Evolutionary conservation across 2,888 invertebrate genomes (phyloP), one percentile per base, ranked within the genome.

Genomic region (Caenorhabditis sinica): DNA sequence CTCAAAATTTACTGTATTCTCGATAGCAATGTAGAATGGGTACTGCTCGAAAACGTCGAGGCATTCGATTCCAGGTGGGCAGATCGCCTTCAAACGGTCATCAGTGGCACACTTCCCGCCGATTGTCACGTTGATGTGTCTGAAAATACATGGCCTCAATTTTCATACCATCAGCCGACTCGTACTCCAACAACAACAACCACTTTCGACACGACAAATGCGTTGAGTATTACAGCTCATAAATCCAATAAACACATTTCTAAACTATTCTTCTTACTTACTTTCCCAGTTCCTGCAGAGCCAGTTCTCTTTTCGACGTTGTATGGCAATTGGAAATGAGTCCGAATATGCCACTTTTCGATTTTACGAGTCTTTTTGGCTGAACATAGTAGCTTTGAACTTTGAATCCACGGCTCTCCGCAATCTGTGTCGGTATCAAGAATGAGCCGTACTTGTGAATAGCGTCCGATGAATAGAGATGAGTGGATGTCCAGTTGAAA

Each of bases 401-500:
- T 81, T 88, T 87, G 83, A 87, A 89, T 51, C 89, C 89, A 28
- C 85, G 84, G 20, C 86, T 82, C 36, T 89, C 89, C 1, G 86
- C 87, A 40, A 84, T 81, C 61, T 75, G 84, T 4, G 90, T 89
- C 9, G 83, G 56, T 23, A 92, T 83, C 87, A 89, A 89, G 65
- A 86, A 91, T 15, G 89, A 81, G 11, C 94, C 94, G 82, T 94
- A 94, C 3, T 93, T 93, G 36, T 93, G 93, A 17, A 93, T 92
- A 36, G 93, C 91, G 83, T 94, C 93, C 0, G 93, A 93, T 56
- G 93, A 93, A 49, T 87, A 87, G 20, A 95, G 95, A 93, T 91
- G 95, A 92, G 92, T 93, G 93, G 93, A 93, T 23, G 93, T 93
- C 93, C 93, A 93, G 86, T 94, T 94, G 90, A 95, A 96, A n/a